A percentile compares a stretch with the other conserved stretches of the same genome.
Evolutionary conservation across 2,888 invertebrate genomes (phyloP).

Genomic region (Caenorhabditis zanzibari): DNA sequence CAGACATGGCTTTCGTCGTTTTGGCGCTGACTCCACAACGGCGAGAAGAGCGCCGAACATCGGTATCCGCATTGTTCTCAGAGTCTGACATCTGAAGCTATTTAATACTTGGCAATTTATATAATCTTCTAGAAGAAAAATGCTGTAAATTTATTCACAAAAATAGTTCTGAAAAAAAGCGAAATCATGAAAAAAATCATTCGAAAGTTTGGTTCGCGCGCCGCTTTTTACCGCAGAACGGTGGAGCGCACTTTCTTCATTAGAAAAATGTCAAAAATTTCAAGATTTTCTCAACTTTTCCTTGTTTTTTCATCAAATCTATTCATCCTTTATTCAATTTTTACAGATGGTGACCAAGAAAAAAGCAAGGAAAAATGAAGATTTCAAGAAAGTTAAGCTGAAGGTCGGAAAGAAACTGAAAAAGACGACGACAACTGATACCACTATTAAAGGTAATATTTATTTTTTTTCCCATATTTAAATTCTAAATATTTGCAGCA

Average conservation of each 20-base stretch:
- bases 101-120: not conserved
- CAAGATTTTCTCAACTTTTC: not conserved
- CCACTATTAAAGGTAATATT: constrained; percentile 70
- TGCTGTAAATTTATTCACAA: not conserved
- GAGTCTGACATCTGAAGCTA: constrained; percentile 57
- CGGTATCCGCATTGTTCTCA: constrained; percentile 41
- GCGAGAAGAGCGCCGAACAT: constrained; percentile 60
- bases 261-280: not conserved
- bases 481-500: constrained; percentile 52
- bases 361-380: constrained; percentile 73
- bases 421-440: constrained; percentile 77
- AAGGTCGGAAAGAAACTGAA: constrained; percentile 78
- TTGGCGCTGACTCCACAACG: constrained; percentile 55
- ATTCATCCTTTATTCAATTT: not conserved
- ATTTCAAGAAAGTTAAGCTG: constrained; percentile 78
- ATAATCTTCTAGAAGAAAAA: not conserved
- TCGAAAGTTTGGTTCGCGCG: constrained; percentile 30
- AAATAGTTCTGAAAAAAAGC: not conserved
- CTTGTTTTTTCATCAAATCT: not conserved
- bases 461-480: not conserved
- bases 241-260: constrained; percentile 50
- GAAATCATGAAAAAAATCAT: not conserved
- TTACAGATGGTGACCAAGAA: constrained; percentile 69
- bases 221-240: not conserved
- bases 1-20: constrained; percentile 46